Base-by-base conservation (phyloP, 2,113 vertebrate genomes). In the Saguinus midas region DNA sequence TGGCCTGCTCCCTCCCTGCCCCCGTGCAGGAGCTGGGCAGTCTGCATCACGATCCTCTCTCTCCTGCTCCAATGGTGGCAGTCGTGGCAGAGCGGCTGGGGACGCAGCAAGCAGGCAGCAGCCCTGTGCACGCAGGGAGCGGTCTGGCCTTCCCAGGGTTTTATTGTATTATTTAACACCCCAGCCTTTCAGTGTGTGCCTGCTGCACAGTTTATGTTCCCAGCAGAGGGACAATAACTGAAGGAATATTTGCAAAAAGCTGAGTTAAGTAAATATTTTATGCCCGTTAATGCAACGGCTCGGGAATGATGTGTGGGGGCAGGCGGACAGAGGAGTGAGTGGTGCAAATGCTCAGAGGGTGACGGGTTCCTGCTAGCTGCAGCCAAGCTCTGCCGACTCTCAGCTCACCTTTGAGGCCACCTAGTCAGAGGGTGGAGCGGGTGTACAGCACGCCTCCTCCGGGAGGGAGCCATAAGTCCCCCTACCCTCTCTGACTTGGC, bases 231-330 rank as follows among this genome's bases (percentile, higher is more conserved):
- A 70, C 96, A 96, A 93, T 94, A 97, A 97, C 97, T 70, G 90
- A 97, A 91, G 96, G 97, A 68, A 87, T 97, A 89, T 97, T 97
- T 97, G 97, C 97, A 97, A 97, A 97, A 98, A 98, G 98, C 98
- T 88, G 78, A 68, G 96, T 94, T 95, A 68, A 90, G 98, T 98
- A 97, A 98, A 98, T 98, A 98, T 98, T 98, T 98, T 88, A 98
- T 98, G 96, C 91, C 97, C 23, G 61, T 87, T 98, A 97, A 96
- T 43, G 98, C 57, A 87, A 85, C 0, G 82, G 95, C 85, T 98
- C 61, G 1, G 72, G 50, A 6, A 16, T 17, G 72, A 8, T 1
- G 1, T 0, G n/a, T 0, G 23, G 58, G 16, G n/a, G 68, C 1
- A 0, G 17, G 16, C 10, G 20, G 29, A 35, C 8, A 3, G 8